A percentile compares a stretch with the other conserved stretches of the same genome.
Evolutionary conservation across 2,113 vertebrate species (phyloP).

Genomic region (Murina feae): DNA sequence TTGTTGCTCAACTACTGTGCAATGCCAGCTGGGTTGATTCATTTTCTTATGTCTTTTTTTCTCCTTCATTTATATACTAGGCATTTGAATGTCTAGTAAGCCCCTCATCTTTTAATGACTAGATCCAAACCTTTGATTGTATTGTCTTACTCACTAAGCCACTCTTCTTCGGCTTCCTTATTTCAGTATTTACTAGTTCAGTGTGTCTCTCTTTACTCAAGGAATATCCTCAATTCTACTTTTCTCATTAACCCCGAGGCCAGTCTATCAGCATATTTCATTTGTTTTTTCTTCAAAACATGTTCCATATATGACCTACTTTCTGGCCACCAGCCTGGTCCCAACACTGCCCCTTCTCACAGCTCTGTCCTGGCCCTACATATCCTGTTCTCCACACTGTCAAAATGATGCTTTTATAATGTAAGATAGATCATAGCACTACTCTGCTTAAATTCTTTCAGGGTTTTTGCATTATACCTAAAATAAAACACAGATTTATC

Average conservation of each 20-base stretch:
- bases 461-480: neutral
- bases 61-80: neutral
- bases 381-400: neutral
- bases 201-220: neutral
- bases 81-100: neutral
- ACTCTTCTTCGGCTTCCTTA: neutral
- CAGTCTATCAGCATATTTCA: neutral
- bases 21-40: too few relatives aligned
- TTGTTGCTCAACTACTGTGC: too few relatives aligned
- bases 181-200: neutral
- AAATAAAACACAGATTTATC: neutral
- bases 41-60: neutral
- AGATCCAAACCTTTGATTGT: neutral
- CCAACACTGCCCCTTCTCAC: fast-evolving
- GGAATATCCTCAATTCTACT: neutral
- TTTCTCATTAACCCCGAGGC: neutral
- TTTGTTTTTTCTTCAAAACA: neutral
- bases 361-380: fast-evolving
- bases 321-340: neutral
- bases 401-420: neutral
- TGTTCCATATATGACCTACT: fast-evolving
- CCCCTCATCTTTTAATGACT: neutral
- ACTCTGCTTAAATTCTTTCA: neutral
- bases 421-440: neutral
- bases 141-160: neutral